These are phyloP conservation scores for Theretra japonica DNA, from an alignment of 2,888 invertebrate species.

Conservation along the genomic window DNA sequence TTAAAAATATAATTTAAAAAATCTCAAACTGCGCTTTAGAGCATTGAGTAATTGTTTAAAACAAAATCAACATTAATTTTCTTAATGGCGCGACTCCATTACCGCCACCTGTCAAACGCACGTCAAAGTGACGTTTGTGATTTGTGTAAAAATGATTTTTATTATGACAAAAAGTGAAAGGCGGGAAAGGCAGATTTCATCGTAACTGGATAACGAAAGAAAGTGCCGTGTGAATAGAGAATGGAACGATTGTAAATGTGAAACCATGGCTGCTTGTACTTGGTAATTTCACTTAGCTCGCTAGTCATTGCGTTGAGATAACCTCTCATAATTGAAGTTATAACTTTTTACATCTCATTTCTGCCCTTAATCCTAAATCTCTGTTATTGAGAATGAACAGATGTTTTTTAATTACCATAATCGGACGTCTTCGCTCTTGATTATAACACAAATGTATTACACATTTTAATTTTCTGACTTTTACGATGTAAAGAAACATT, in stretches of 20 bases:
- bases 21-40: background rate
- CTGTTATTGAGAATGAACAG: background rate
- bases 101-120: background rate
- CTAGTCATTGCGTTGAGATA: background rate
- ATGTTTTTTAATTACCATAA: no score
- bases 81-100: background rate
- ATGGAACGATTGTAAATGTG: conserved; percentile 63
- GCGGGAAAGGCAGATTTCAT: conserved; percentile 71
- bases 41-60: background rate
- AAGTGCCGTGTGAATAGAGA: conserved; percentile 74
- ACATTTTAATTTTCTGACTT: no score
- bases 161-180: conserved; percentile 71
- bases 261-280: conserved; percentile 52
- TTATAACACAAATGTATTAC: no score
- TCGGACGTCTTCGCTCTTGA: no score
- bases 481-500: no score
- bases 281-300: conserved; percentile 9
- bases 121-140: conserved; percentile 15
- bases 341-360: no score
- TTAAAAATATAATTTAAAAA: no score
- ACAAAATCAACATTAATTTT: background rate
- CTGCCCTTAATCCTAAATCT: background rate
- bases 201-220: conserved; percentile 78
- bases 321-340: background rate
- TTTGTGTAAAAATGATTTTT: conserved; percentile 28